A percentile compares a stretch with the other conserved stretches of the same genome.
phyloP scores from a whole-genome alignment of 2,797 vertebrate genomes.

The Allobates femoralis region DNA sequence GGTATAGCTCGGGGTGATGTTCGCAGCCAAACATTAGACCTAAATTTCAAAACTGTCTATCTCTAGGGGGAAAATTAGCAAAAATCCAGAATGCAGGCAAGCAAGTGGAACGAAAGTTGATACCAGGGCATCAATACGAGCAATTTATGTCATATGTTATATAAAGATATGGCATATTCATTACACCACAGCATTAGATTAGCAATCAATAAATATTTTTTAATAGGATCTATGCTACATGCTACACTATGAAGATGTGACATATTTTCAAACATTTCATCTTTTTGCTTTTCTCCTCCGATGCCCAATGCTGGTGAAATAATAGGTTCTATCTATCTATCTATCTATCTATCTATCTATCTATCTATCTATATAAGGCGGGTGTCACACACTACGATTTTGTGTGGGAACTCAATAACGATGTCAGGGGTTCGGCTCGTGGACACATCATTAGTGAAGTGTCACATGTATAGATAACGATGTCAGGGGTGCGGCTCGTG shows the following conservation, averaged over 20 bases:
- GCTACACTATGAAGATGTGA: not conserved
- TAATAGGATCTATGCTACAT: not conserved
- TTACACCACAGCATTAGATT: not conserved
- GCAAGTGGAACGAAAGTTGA: conserved; percentile 31
- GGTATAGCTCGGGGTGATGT: not conserved
- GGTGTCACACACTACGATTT: no score
- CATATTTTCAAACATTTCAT: not conserved
- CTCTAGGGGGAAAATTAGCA: conserved; percentile 40
- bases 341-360: conserved; percentile 9
- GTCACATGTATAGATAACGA: no score
- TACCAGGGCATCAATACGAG: conserved; percentile 1
- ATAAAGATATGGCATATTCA: not conserved
- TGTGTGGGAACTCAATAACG: no score
- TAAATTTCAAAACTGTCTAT: not conserved
- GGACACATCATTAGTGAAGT: no score
- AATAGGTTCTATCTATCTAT: not conserved
- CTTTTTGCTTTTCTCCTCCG: not conserved
- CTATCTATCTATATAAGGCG: no score
- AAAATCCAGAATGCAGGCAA: conserved; percentile 3
- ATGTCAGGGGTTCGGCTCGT: no score
- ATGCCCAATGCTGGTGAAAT: no score
- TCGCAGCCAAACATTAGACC: not conserved
- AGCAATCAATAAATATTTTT: not conserved
- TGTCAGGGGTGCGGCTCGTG: no score
- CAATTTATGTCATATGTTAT: not conserved